A percentile compares a stretch with the other conserved stretches of the same genome.
phyloP scores from a whole-genome alignment of 2,888 invertebrate genomes.

The Dilophus febrilis region DNA sequence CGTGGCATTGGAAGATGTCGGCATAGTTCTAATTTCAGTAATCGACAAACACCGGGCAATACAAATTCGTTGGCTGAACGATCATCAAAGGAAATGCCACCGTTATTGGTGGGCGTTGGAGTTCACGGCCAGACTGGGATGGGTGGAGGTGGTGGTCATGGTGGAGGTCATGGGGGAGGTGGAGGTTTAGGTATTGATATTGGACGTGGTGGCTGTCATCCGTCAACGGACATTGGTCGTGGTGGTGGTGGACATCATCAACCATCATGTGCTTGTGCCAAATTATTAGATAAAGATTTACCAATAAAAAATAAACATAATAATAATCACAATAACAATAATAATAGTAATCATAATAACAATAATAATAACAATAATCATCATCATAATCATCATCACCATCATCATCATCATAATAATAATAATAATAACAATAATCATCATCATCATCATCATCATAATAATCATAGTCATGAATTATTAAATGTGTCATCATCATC shows the following conservation, averaged over 20 bases:
- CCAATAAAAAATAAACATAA: no score
- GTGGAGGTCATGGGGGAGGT: conserved; percentile 20
- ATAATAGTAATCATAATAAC: no score
- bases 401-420: no score
- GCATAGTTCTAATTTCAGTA: conserved; percentile 75
- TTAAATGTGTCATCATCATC: conserved; percentile 11
- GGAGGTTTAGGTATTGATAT: conserved; percentile 18
- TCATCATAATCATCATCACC: no score
- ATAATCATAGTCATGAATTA: conserved; percentile 24
- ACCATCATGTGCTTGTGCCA: conserved; percentile 31
- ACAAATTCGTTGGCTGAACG: conserved; percentile 70
- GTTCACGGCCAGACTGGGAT: no score
- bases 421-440: no score
- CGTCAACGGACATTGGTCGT: conserved; percentile 24
- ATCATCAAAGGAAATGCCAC: conserved; percentile 55
- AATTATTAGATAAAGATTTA: conserved; percentile 28
- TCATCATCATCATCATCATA: conserved; percentile 16
- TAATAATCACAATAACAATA: no score
- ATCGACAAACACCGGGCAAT: conserved; percentile 72
- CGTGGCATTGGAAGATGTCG: conserved; percentile 72
- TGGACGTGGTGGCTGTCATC: conserved; percentile 23
- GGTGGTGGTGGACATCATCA: conserved; percentile 24
- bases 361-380: no score
- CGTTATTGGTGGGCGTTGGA: conserved; percentile 26
- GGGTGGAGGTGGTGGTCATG: conserved; percentile 11